Percentiles rank a stretch among this genome's conserved stretches.
These are phyloP conservation scores for Mimumesa dahlbomi DNA, from an alignment of 2,888 invertebrate genomes.

Conservation along the genomic window DNA sequence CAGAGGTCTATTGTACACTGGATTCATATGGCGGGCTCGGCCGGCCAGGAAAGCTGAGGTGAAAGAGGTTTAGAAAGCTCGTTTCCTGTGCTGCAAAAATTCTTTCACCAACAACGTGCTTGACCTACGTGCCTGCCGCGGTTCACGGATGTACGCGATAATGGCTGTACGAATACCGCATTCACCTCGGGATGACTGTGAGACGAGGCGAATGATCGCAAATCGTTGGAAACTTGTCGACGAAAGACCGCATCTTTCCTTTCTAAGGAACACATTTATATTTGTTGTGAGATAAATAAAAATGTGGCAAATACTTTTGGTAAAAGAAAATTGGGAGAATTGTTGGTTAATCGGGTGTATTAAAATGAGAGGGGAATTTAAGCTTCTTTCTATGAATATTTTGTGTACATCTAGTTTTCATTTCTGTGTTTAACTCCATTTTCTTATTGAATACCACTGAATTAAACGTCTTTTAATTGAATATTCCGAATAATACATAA, in stretches of 20 bases:
- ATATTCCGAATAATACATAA: too few species aligned
- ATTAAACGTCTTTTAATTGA: too few species aligned
- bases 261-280: too few species aligned
- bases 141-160: slow-evolving; percentile 29
- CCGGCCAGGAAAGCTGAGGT: slow-evolving; percentile 21
- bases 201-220: background rate
- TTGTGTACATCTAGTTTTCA: too few species aligned
- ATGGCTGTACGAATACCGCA: slow-evolving; percentile 27
- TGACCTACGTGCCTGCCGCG: slow-evolving; percentile 27
- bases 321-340: too few species aligned
- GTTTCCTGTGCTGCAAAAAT: slow-evolving; percentile 9
- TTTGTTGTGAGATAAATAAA: too few species aligned
- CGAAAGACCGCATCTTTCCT: background rate
- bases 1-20: slow-evolving; percentile 20
- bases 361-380: too few species aligned
- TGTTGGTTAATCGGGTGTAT: too few species aligned
- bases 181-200: slow-evolving; percentile 5
- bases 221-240: slow-evolving; percentile 14
- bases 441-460: too few species aligned
- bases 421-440: too few species aligned
- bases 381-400: too few species aligned
- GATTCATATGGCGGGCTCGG: slow-evolving; percentile 3
- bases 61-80: slow-evolving; percentile 30
- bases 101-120: slow-evolving; percentile 21
- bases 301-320: too few species aligned